These are phyloP conservation scores for Phylloscopus trochilus DNA, from an alignment of 2,113 vertebrate species.

Conservation along the genomic window DNA sequence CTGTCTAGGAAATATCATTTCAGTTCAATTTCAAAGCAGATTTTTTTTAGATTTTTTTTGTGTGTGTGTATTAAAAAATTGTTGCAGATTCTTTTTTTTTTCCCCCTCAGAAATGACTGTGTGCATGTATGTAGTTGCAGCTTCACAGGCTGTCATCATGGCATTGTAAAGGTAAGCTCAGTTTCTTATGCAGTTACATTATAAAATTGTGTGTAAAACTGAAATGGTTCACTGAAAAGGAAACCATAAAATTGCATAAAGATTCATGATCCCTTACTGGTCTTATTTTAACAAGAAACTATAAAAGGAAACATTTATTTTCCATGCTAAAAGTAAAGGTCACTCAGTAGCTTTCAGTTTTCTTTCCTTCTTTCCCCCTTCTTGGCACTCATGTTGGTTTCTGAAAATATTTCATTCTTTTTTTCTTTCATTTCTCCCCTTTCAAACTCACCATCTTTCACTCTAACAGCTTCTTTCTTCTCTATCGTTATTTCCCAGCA, in stretches of 20 bases:
- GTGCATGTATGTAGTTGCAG: neutral
- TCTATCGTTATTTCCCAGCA: constrained; percentile 53
- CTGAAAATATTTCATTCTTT: constrained; percentile 33
- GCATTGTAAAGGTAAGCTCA: neutral
- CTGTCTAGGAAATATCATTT: neutral
- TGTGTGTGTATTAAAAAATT: neutral
- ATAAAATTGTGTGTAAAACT: constrained; percentile 35
- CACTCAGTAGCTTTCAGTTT: constrained; percentile 48
- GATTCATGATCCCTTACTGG: constrained; percentile 36
- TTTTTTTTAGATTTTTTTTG: neutral
- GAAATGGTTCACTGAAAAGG: constrained; percentile 16
- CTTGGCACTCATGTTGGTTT: neutral
- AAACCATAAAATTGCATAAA: constrained; percentile 30
- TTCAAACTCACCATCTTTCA: constrained; percentile 53
- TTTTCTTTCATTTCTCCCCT: constrained; percentile 34
- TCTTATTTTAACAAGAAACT: constrained; percentile 54
- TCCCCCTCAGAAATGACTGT: neutral
- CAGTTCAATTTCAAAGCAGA: neutral
- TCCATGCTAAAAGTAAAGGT: constrained; percentile 60
- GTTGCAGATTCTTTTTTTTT: neutral
- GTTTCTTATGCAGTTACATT: neutral
- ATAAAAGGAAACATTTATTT: constrained; percentile 62
- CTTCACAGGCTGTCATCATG: neutral
- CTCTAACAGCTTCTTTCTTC: constrained; percentile 60
- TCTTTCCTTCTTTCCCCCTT: neutral